Base-by-base conservation (phyloP, 2,113 vertebrate genomes). In the Takifugu flavidus region DNA sequence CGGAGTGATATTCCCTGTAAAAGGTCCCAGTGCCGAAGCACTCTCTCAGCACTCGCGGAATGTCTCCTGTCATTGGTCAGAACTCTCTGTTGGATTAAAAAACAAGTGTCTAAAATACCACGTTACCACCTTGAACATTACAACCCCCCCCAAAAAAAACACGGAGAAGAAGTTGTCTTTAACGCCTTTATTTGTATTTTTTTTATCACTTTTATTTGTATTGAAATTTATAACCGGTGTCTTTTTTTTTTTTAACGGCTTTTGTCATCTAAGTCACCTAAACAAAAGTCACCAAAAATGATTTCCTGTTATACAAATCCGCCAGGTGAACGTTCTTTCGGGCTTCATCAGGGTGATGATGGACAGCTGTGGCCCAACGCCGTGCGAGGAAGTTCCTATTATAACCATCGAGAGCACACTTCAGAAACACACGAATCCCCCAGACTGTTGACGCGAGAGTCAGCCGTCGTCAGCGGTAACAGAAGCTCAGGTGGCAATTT, bases 161-260 rank as follows among this genome's bases (percentile, higher is more conserved):
- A 27, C 49, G 27, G 3, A 26, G 8, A 2, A 34, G 26, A 13
- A 31, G 3, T 77, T 87, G 83, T 82, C 85, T 89, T 89, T 84
- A 77, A 62, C 68, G 75, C 72, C 82, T 89, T 89, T 89, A 88
- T 89, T 89, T 25, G 34, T 79, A 77, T 86, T 89, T 39, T 89
- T 89, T 87, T 88, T 80, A 87, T 82, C 56, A 78, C 79, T 89
- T 88, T 87, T 84, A 65, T 86, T 82, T 82, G 71, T 88, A 85
- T 51, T 87, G 79, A 89, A 87, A 86, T 79, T 75, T 62, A 75
- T 83, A 85, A 72, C 80, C 68, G 83, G 83, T 81, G 67, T 85
- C 72, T 71, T 82, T 67, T 76, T 59, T 59, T 66, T 13, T 58
- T 78, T 49, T 50, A 63, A 83, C 77, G 28, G 72, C 82, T 78